These are phyloP conservation scores for Argyresthia goedartella DNA, from an alignment of 2,888 invertebrate genomes.

Conservation along the genomic window DNA sequence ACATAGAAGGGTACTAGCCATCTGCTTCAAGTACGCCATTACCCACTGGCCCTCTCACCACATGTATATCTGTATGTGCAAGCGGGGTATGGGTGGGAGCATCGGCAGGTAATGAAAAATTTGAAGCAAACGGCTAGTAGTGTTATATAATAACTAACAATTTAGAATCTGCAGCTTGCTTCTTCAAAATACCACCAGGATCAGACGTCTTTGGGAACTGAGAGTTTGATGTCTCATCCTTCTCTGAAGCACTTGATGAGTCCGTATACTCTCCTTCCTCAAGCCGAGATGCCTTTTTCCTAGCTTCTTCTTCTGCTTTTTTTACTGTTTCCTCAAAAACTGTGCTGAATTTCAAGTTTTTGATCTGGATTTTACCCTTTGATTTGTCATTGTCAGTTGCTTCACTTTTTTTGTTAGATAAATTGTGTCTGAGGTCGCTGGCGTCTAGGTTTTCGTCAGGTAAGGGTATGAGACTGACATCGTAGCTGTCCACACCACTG, in stretches of 20 bases:
- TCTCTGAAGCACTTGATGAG: slow-evolving; percentile 45
- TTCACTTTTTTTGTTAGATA: slow-evolving; percentile 34
- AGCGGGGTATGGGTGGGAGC: too few species aligned
- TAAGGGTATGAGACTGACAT: slow-evolving; percentile 47
- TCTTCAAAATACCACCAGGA: slow-evolving; percentile 56
- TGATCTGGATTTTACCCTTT: slow-evolving; percentile 75
- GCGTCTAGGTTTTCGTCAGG: slow-evolving; percentile 29
- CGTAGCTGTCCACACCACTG: slow-evolving; percentile 23
- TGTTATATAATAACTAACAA: too few species aligned
- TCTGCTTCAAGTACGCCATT: too few species aligned
- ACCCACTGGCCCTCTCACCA: too few species aligned
- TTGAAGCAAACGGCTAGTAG: too few species aligned
- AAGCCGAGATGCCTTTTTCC: slow-evolving; percentile 70
- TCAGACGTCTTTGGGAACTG: slow-evolving; percentile 61
- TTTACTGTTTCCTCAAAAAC: slow-evolving; percentile 77
- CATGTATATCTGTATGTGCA: too few species aligned
- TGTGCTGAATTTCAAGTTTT: slow-evolving; percentile 76
- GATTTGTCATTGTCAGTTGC: slow-evolving; percentile 41
- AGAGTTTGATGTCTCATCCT: slow-evolving; percentile 42
- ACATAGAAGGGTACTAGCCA: too few species aligned
- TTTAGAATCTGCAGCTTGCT: slow-evolving; percentile 55
- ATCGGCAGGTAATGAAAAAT: too few species aligned
- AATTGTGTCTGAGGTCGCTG: slow-evolving; percentile 29
- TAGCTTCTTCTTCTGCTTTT: slow-evolving; percentile 74
- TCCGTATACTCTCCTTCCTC: slow-evolving; percentile 75